These are phyloP conservation scores for Pachyramphus minor DNA, from an alignment of 2,113 vertebrate genomes.

Conservation along the genomic window DNA sequence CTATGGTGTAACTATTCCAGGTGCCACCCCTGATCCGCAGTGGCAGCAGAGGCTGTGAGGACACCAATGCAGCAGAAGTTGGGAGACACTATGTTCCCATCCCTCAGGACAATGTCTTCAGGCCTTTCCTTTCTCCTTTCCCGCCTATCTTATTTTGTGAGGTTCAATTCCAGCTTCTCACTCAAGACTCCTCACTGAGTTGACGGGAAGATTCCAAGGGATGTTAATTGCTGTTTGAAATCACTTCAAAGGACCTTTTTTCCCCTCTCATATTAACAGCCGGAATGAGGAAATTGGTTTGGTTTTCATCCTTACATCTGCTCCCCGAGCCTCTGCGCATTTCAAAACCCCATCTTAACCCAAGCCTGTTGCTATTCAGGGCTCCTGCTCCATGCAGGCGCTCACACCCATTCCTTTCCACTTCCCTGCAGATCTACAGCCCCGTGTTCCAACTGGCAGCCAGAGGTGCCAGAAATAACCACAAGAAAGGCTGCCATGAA, in stretches of 20 bases:
- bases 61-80: background rate
- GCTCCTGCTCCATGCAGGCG: background rate
- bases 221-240: constrained; percentile 19
- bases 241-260: constrained; percentile 26
- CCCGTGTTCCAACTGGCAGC: constrained; percentile 20
- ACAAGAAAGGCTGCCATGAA: constrained; percentile 45
- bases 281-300: constrained; percentile 31
- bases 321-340: background rate
- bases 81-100: background rate
- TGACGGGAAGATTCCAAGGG: constrained; percentile 10
- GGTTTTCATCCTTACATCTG: background rate
- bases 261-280: background rate
- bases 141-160: background rate
- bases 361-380: constrained; percentile 40
- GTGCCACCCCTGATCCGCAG: background rate
- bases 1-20: background rate
- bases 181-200: background rate
- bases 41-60: background rate
- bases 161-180: background rate
- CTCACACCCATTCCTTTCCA: constrained; percentile 13
- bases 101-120: accelerated
- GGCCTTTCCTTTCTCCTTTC: background rate
- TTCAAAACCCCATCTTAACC: background rate
- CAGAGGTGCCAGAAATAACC: constrained; percentile 49
- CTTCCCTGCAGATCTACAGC: background rate